Evolutionary conservation across 2,113 vertebrate species (phyloP), one percentile per base, ranked within the genome.

Genomic region (Ciconia boyciana): DNA sequence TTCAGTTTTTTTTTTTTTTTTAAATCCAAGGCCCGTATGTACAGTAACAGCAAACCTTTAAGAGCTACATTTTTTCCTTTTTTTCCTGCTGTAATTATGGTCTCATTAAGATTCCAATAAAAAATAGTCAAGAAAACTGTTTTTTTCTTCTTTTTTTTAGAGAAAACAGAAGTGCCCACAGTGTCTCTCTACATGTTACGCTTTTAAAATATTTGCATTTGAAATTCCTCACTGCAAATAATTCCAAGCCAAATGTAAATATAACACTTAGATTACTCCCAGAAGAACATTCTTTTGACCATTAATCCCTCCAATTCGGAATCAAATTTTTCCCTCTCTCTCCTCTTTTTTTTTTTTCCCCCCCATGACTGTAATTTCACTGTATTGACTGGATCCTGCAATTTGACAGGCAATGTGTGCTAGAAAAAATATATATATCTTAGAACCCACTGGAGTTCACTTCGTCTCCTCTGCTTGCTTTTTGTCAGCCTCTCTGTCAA

Each of bases 201-300:
- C 97, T 98, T 98, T 98, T 98, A 97, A 98, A 98, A 98, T 98
- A 98, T 98, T 98, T 98, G 97, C 97, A 98, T 98, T 98, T 98
- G 98, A 98, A 98, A 98, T 98, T 98, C 97, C 97, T 98, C 96
- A 93, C 97, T 97, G 97, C 97, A 98, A 98, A 98, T 98, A 98
- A 98, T 98, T 98, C 97, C 98, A 97, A 98, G 97, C 97, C 97
- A 98, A 98, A 98, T 97, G 98, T 98, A 98, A 98, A 98, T 98
- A 98, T 97, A 98, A 98, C 97, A 98, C 98, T 98, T 98, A 98
- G 97, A 98, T 98, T 98, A 97, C 97, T 98, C 97, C 98, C 98
- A 97, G 96, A 97, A 98, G 98, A 98, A 98, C 95, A 97, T 97
- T 97, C 96, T 97, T 98, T 97, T 92, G 93, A 95, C 96, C 98